Base-by-base conservation (phyloP, 2,113 vertebrate species). In the Oenanthe oenanthe region DNA sequence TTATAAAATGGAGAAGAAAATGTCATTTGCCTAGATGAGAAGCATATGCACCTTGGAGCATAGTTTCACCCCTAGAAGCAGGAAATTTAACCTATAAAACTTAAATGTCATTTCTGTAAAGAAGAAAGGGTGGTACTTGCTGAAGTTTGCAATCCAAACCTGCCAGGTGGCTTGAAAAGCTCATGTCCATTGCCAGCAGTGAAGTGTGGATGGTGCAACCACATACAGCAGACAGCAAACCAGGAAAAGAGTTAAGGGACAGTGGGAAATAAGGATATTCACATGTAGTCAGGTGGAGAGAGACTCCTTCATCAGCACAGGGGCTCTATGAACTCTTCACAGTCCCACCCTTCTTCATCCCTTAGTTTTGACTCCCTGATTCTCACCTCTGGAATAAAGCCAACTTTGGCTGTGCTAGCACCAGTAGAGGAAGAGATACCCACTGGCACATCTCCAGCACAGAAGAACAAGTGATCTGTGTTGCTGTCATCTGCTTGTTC, bases 91-190 rank as follows among this genome's bases (percentile, higher is more conserved):
- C 9, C 4, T 6, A 36, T 24, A 34, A 79, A 53, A 45, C 24
- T 53, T 53, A 15, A 53, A 91, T 70, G 36, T 22, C 67, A 8
- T 7, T 72, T 82, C 42, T 40, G 13, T 34, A 85, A 75, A 77
- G 66, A 66, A 63, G 48, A 58, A 45, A 71, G 17, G 0, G 0
- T 40, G 56, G 78, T 21, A 57, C 13, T 48, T 24, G 4, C 9
- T 16, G 3, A 62, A 40, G 38, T 62, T 83, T 58, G 42, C 25
- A 45, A 0, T 48, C 32, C 47, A 88, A 86, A 70, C 18, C 34
- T 62, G 34, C 14, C 71, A 66, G 16, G 17, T 38, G 28, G 45
- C 50, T 88, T 68, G 8, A 58, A 84, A 93, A 73, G 11, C 20
- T 86, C 19, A 1, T 29, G 17, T 34, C 89, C 11, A 2, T 61